phyloP scores from a whole-genome alignment of 2,797 vertebrate genomes.

The Chiroxiphia lanceolata region DNA sequence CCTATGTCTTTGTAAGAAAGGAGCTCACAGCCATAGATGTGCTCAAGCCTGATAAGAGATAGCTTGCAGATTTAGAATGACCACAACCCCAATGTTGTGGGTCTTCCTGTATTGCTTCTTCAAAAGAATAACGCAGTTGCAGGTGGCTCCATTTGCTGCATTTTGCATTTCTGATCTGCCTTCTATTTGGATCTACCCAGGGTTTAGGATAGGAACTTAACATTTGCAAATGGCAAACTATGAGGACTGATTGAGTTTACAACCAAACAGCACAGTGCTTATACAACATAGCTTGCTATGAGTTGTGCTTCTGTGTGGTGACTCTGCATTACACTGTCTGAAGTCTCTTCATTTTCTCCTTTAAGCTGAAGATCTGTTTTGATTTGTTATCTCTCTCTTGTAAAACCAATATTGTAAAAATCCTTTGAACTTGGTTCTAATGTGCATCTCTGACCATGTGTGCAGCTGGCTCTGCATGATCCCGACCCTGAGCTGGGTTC shows the following conservation, averaged over 20 bases:
- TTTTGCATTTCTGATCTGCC: not conserved
- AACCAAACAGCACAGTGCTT: not conserved
- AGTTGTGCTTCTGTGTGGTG: too few relatives aligned
- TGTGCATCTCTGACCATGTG: fast-evolving
- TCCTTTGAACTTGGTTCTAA: not conserved
- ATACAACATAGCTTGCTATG: not conserved
- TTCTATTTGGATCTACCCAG: not conserved
- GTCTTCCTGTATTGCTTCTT: not conserved
- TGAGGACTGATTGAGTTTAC: not conserved
- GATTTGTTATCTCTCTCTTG: not conserved
- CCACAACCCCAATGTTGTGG: not conserved
- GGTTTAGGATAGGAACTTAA: not conserved
- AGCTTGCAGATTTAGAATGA: not conserved
- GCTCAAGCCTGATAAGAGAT: not conserved
- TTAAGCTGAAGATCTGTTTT: not conserved
- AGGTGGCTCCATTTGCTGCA: not conserved
- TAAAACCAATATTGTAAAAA: not conserved
- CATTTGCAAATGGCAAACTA: not conserved
- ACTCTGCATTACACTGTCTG: not conserved
- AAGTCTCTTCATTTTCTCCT: not conserved
- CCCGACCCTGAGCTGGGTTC: fast-evolving
- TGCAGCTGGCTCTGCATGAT: not conserved
- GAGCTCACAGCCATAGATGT: not conserved
- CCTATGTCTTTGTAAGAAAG: not conserved
- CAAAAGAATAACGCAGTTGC: not conserved